Conservation (phyloP, 2,888 invertebrate genomes). For the Rhamnusium bicolor region DNA sequence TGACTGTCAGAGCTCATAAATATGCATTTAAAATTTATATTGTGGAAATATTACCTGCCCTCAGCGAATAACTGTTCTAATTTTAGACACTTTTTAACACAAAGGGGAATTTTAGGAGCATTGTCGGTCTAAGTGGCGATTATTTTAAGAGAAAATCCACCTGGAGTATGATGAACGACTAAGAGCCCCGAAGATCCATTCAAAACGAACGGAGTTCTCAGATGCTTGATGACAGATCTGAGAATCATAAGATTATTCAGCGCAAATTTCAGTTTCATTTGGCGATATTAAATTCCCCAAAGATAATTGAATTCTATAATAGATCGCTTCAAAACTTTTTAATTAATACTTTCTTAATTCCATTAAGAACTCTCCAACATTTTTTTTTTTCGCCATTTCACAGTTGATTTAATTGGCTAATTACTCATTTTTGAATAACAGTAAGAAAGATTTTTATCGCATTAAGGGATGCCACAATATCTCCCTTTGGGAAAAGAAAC, state of each 20-base stretch:
- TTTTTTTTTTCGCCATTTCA: slow-evolving; percentile 34
- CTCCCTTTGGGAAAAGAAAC: neutral
- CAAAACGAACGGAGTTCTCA: slow-evolving; percentile 44
- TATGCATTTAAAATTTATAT: slow-evolving; percentile 69
- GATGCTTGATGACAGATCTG: slow-evolving; percentile 51
- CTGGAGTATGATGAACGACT: slow-evolving; percentile 60
- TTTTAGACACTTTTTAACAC: slow-evolving; percentile 61
- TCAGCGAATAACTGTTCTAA: slow-evolving; percentile 60
- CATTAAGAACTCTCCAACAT: slow-evolving; percentile 38
- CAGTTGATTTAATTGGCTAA: slow-evolving; percentile 46
- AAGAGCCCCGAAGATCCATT: slow-evolving; percentile 41
- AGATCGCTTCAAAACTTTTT: slow-evolving; percentile 54
- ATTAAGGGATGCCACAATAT: neutral
- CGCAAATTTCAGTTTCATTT: slow-evolving; percentile 59
- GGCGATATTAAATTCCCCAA: slow-evolving; percentile 55
- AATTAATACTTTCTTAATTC: slow-evolving; percentile 59
- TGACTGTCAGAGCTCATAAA: slow-evolving; percentile 63
- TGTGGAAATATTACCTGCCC: slow-evolving; percentile 67
- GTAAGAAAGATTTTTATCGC: neutral
- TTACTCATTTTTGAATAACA: slow-evolving; percentile 25
- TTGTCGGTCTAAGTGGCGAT: slow-evolving; percentile 59
- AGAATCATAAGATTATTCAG: slow-evolving; percentile 54
- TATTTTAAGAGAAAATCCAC: slow-evolving; percentile 57
- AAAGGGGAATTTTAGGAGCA: slow-evolving; percentile 53
- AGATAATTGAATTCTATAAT: slow-evolving; percentile 55